Conservation (phyloP, 1,140 invertebrate genomes). For the Nilaparvata lugens region DNA sequence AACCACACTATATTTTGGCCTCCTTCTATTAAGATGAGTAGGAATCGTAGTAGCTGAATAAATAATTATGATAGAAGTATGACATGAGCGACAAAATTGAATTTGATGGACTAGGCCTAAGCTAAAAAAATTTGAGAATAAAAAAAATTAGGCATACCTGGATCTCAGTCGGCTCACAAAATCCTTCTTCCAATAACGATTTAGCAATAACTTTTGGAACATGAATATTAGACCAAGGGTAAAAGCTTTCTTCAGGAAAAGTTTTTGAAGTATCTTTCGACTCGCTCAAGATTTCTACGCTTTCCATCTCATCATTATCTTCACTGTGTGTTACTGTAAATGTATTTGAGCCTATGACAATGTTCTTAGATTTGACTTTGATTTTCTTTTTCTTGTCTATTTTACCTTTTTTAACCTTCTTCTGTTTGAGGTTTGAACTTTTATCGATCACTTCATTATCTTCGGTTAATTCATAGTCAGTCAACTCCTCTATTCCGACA, state of each 20-base stretch:
- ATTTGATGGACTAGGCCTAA: too few relatives aligned
- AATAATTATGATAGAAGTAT: too few relatives aligned
- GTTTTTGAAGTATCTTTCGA: slow-evolving; percentile 16
- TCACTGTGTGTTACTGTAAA: too few relatives aligned
- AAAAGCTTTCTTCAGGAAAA: slow-evolving; percentile 38
- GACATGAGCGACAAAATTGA: too few relatives aligned
- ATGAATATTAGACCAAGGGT: slow-evolving; percentile 60
- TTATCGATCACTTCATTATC: slow-evolving; percentile 28
- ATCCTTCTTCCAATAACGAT: slow-evolving; percentile 64
- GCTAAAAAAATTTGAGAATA: too few relatives aligned
- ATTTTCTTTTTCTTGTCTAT: slow-evolving; percentile 18
- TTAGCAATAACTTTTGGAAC: slow-evolving; percentile 60
- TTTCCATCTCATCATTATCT: not conserved
- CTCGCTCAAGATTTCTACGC: not conserved
- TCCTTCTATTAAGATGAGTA: too few relatives aligned
- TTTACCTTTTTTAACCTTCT: slow-evolving; percentile 21
- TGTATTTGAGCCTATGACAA: slow-evolving; percentile 1
- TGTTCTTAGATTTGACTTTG: slow-evolving; percentile 17
- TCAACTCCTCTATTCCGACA: slow-evolving; percentile 51
- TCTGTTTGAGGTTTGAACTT: slow-evolving; percentile 30
- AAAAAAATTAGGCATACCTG: slow-evolving; percentile 42
- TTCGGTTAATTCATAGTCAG: slow-evolving; percentile 38
- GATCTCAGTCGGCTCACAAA: slow-evolving; percentile 76
- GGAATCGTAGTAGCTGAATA: too few relatives aligned
- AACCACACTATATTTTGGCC: too few relatives aligned